Evolutionary conservation across 2,888 invertebrate genomes (phyloP).

Genomic region (Caenorhabditis sp.): DNA sequence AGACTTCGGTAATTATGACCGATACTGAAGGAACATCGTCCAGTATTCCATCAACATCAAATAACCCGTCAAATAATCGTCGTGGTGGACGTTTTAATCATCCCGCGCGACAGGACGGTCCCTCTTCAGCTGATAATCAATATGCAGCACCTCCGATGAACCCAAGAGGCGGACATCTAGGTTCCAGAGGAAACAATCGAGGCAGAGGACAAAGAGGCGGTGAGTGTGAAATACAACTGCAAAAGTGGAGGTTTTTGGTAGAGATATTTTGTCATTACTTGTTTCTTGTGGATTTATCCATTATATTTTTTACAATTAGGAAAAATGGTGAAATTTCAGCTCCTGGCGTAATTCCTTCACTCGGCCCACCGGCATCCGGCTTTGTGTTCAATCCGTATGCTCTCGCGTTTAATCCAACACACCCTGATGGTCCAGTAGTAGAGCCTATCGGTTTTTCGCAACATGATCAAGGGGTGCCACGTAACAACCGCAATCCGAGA

Average conservation of each 20-base stretch:
- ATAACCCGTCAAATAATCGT: constrained; percentile 25
- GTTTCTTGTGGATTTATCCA: too few species aligned
- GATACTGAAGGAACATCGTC: constrained; percentile 46
- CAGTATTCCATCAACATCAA: constrained; percentile 20
- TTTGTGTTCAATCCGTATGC: constrained; percentile 62
- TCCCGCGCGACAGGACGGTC: constrained; percentile 28
- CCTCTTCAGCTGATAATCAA: constrained; percentile 21
- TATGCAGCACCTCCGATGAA: constrained; percentile 36
- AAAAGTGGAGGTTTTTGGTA: too few species aligned
- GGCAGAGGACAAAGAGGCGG: constrained; percentile 20
- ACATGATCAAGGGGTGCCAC: neutral
- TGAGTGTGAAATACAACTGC: neutral
- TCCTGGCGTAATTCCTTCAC: neutral
- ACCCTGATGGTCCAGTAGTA: neutral
- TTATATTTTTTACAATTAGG: neutral
- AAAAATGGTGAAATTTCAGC: constrained; percentile 9
- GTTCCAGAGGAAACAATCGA: constrained; percentile 25
- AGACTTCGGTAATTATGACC: constrained; percentile 61
- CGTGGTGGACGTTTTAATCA: constrained; percentile 18
- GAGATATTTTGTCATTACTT: too few species aligned
- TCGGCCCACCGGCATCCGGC: neutral
- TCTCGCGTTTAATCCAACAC: constrained; percentile 35
- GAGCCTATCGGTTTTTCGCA: too few species aligned
- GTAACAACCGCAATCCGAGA: neutral
- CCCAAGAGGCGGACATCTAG: constrained; percentile 42